phyloP scores from a whole-genome alignment of 2,888 invertebrate genomes.

The Sturmia bella region DNA sequence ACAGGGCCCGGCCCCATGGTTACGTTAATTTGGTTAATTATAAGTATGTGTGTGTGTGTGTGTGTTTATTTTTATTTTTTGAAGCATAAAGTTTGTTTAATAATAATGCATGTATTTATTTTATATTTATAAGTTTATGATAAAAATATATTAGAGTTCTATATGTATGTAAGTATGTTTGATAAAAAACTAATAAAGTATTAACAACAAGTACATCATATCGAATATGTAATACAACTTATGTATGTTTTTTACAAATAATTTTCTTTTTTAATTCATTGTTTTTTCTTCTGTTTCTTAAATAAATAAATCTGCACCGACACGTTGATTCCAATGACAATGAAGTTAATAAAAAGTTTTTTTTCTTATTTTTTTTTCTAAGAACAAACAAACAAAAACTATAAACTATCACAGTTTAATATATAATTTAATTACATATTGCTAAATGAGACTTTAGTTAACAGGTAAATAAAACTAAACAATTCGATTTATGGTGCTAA shows the following conservation, averaged over 20 bases:
- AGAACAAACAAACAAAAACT: constrained; percentile 52
- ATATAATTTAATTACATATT: constrained; percentile 67
- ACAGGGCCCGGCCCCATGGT: too few relatives aligned
- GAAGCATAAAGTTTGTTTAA: constrained; percentile 18
- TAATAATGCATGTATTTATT: constrained; percentile 3
- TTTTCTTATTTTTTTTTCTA: too few relatives aligned
- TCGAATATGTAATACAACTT: constrained; percentile 44
- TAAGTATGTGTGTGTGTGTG: too few relatives aligned
- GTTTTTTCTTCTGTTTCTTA: too few relatives aligned
- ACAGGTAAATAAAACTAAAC: neutral
- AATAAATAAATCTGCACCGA: constrained; percentile 8
- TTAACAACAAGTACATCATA: constrained; percentile 56
- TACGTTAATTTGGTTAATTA: too few relatives aligned
- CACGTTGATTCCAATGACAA: constrained; percentile 32
- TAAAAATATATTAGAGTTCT: constrained; percentile 9
- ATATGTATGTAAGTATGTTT: constrained; percentile 52
- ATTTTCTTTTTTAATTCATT: constrained; percentile 10
- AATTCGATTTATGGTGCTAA: too few relatives aligned
- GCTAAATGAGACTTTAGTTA: constrained; percentile 34
- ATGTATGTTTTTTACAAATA: constrained; percentile 23
- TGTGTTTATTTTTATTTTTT: constrained; percentile 3
- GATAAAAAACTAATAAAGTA: constrained; percentile 35
- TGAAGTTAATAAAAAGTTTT: constrained; percentile 17
- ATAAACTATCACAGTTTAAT: constrained; percentile 74
- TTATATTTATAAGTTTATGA: constrained; percentile 11